Evolutionary conservation across 2,797 vertebrate genomes (phyloP).

Genomic region (Liparis tanakae): DNA sequence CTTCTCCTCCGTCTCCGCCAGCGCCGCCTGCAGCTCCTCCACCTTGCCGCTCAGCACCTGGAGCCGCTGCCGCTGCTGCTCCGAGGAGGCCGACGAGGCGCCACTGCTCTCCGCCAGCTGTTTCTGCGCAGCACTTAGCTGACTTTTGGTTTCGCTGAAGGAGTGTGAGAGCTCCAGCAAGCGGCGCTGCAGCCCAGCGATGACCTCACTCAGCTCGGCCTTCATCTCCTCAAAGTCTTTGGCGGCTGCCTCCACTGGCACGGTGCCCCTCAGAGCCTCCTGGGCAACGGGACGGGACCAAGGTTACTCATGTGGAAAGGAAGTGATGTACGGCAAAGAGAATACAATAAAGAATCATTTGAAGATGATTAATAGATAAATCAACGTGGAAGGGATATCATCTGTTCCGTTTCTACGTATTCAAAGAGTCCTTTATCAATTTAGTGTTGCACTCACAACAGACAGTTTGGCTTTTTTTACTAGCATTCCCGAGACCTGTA

Average conservation of each 20-base stretch:
- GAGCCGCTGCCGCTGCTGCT: slow-evolving; percentile 64
- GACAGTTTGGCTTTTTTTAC: not conserved
- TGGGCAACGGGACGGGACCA: slow-evolving; percentile 44
- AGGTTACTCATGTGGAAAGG: not conserved
- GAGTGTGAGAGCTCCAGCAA: slow-evolving; percentile 90
- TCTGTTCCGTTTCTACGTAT: not conserved
- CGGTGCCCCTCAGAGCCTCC: slow-evolving; percentile 87
- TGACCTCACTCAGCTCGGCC: slow-evolving; percentile 82
- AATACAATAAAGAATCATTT: not conserved
- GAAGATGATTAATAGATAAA: not conserved
- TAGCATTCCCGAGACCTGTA: not conserved
- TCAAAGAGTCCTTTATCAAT: not conserved
- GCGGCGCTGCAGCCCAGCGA: slow-evolving; percentile 89
- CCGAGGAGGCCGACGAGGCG: slow-evolving; percentile 61
- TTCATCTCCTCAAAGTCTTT: slow-evolving; percentile 89
- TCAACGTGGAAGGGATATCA: not conserved
- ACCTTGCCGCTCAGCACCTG: slow-evolving; percentile 78
- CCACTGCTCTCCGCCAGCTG: slow-evolving; percentile 71
- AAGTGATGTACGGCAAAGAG: not conserved
- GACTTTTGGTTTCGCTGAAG: slow-evolving; percentile 91
- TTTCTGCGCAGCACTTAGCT: slow-evolving; percentile 79
- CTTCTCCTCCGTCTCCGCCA: slow-evolving; percentile 84
- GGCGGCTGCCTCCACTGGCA: slow-evolving; percentile 84
- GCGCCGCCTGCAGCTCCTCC: slow-evolving; percentile 85
- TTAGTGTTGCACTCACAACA: not conserved